Evolutionary conservation across 2,797 vertebrate species (phyloP).

Genomic region (Halcyon leucocephala): DNA sequence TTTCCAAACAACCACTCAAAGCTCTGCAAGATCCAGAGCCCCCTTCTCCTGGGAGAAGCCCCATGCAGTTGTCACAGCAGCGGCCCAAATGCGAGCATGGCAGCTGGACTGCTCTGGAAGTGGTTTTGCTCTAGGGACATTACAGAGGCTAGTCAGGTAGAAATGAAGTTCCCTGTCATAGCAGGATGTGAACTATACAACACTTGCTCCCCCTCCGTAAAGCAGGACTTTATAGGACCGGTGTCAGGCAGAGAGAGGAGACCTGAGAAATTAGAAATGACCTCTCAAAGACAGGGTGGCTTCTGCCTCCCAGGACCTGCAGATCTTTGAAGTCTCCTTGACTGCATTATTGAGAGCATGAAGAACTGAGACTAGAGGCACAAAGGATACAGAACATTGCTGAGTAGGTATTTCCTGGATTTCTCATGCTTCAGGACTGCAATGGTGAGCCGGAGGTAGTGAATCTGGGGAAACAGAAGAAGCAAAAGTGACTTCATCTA

Average conservation of each 20-base stretch:
- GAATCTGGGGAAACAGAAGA: conserved; percentile 83
- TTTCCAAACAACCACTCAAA: neutral
- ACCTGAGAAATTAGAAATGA: neutral
- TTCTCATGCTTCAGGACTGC: conserved; percentile 94
- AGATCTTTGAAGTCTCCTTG: neutral
- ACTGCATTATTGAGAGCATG: neutral
- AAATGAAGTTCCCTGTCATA: neutral
- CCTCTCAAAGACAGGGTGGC: neutral
- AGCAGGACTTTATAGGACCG: neutral
- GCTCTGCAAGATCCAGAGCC: neutral
- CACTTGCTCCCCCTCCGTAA: neutral
- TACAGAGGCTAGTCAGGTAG: neutral
- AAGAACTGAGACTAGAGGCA: neutral
- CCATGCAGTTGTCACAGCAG: neutral
- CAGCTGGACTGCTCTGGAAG: neutral
- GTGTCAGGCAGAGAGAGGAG: neutral
- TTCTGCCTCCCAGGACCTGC: neutral
- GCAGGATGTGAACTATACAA: neutral
- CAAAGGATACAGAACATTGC: conserved; percentile 95
- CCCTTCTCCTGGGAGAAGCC: neutral
- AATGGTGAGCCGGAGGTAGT: conserved; percentile 93
- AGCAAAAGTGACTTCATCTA: neutral
- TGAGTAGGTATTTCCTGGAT: conserved; percentile 94
- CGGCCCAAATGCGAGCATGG: neutral
- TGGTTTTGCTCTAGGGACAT: neutral